These are phyloP conservation scores for Gallinago paraguaiae DNA, from an alignment of 2,113 vertebrate genomes.

Conservation along the genomic window DNA sequence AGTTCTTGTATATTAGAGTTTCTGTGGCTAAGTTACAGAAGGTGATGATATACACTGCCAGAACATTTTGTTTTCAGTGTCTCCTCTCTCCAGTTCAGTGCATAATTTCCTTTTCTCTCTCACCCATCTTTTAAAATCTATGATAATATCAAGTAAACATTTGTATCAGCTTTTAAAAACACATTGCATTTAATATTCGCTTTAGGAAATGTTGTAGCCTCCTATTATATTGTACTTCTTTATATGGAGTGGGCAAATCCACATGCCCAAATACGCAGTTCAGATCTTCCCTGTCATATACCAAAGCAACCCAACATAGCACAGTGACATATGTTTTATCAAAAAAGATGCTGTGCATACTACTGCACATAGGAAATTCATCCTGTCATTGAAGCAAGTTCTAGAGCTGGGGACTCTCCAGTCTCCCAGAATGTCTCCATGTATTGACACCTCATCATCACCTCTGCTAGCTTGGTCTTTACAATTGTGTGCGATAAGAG, in stretches of 20 bases:
- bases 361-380: not conserved
- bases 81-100: not conserved
- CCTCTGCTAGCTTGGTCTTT: not conserved
- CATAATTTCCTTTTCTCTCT: slow-evolving; percentile 7
- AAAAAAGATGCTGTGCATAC: not conserved
- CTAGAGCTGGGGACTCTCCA: not conserved
- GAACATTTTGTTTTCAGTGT: slow-evolving; percentile 14
- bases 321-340: not conserved
- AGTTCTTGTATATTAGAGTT: not conserved
- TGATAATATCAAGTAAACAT: not conserved
- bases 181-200: not conserved
- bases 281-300: not conserved
- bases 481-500: not conserved
- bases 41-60: not conserved
- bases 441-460: not conserved
- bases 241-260: not conserved
- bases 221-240: not conserved
- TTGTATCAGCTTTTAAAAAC: not conserved
- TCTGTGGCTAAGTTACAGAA: not conserved
- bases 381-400: not conserved
- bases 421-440: not conserved
- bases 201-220: not conserved
- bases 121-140: not conserved
- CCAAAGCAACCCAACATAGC: not conserved
- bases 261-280: not conserved